These are phyloP conservation scores for Hermatobates lingyangjiaoensis DNA, from an alignment of 1,140 invertebrate species.

Conservation along the genomic window DNA sequence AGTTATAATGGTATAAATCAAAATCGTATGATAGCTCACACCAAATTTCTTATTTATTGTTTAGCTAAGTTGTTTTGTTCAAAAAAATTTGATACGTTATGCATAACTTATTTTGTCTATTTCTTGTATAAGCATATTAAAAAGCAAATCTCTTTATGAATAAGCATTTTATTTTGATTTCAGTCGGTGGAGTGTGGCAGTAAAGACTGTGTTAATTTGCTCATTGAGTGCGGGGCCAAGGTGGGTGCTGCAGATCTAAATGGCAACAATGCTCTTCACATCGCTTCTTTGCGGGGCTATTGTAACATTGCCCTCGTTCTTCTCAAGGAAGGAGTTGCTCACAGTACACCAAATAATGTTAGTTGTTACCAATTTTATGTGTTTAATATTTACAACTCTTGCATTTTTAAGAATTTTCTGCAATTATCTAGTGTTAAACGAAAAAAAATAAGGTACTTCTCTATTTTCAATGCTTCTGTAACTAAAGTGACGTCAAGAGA, in stretches of 20 bases:
- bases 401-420: neutral
- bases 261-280: slow-evolving; percentile 21
- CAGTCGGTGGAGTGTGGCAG: slow-evolving; percentile 23
- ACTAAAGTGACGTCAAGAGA: too few relatives aligned
- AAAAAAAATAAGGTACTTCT: too few relatives aligned
- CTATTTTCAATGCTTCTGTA: too few relatives aligned
- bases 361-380: slow-evolving; percentile 8
- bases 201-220: slow-evolving; percentile 30
- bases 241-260: slow-evolving; percentile 32
- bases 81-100: too few relatives aligned
- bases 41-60: too few relatives aligned
- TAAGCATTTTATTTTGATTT: slow-evolving; percentile 5
- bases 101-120: too few relatives aligned
- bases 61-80: too few relatives aligned
- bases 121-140: too few relatives aligned
- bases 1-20: too few relatives aligned
- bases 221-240: slow-evolving; percentile 35
- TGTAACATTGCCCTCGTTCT: slow-evolving; percentile 20
- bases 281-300: slow-evolving; percentile 20
- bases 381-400: neutral
- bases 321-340: slow-evolving; percentile 20
- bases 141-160: too few relatives aligned
- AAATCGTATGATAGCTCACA: too few relatives aligned
- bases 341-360: slow-evolving; percentile 20
- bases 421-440: too few relatives aligned